phyloP scores from a whole-genome alignment of 2,888 invertebrate genomes.

The Junonia oenone region DNA sequence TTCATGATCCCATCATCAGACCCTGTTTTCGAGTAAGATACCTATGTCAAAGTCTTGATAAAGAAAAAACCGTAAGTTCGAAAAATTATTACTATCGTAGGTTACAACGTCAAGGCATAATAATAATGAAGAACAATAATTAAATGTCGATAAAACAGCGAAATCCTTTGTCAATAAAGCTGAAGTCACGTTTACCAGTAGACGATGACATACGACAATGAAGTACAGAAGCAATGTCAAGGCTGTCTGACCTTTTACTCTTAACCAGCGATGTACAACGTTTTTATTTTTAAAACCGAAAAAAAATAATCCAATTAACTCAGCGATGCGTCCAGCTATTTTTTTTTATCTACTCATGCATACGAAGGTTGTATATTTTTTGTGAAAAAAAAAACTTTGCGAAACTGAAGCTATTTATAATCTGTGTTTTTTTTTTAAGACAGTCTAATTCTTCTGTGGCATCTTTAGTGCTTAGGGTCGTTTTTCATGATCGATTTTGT shows the following conservation, averaged over 20 bases:
- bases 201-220: constrained; percentile 1
- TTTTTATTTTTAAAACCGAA: neutral
- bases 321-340: neutral
- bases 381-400: neutral
- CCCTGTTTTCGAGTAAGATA: too few species aligned
- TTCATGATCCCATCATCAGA: too few species aligned
- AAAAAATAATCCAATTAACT: neutral
- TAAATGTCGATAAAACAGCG: neutral
- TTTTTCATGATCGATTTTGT: too few species aligned
- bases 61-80: too few species aligned
- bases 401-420: neutral
- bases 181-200: neutral
- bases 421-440: neutral
- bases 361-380: constrained; percentile 2
- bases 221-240: constrained; percentile 7
- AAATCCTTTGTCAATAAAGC: too few species aligned
- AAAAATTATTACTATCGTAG: too few species aligned
- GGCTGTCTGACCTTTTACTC: constrained; percentile 1
- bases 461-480: too few species aligned
- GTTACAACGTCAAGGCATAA: neutral
- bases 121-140: neutral
- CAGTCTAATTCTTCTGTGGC: neutral
- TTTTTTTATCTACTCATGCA: neutral
- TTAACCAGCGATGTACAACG: neutral
- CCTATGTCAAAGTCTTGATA: too few species aligned